These are phyloP conservation scores for Panulirus ornatus DNA, from an alignment of 1,140 invertebrate species.

Conservation along the genomic window DNA sequence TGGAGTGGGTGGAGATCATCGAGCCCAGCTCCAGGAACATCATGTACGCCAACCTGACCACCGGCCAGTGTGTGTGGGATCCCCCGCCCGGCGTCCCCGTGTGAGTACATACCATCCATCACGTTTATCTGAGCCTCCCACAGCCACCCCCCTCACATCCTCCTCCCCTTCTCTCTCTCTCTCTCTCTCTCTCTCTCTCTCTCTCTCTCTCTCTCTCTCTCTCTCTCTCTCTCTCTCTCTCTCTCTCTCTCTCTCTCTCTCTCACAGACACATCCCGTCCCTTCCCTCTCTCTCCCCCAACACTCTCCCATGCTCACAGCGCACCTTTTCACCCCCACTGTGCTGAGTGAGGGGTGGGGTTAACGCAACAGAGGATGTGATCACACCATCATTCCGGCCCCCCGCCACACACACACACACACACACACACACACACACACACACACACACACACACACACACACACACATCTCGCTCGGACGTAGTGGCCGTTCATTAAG, in stretches of 20 bases:
- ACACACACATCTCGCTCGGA: too few species aligned
- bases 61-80: slow-evolving; percentile 99
- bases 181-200: neutral
- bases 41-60: slow-evolving; percentile 99
- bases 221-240: neutral
- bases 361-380: too few species aligned
- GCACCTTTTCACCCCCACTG: too few species aligned
- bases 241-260: neutral
- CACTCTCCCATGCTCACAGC: too few species aligned
- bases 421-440: too few species aligned
- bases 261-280: too few species aligned
- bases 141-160: neutral
- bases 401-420: too few species aligned
- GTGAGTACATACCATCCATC: slow-evolving; percentile 80
- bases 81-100: slow-evolving; percentile 89
- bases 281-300: neutral
- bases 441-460: too few species aligned
- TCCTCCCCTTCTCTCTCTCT: neutral
- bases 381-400: too few species aligned
- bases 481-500: too few species aligned
- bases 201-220: too few species aligned
- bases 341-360: too few species aligned
- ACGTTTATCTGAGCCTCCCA: neutral
- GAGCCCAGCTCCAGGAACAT: slow-evolving; percentile 98
- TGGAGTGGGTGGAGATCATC: slow-evolving; percentile 99